phyloP scores from a whole-genome alignment of 2,888 invertebrate genomes.

The Dynastes grantii region DNA sequence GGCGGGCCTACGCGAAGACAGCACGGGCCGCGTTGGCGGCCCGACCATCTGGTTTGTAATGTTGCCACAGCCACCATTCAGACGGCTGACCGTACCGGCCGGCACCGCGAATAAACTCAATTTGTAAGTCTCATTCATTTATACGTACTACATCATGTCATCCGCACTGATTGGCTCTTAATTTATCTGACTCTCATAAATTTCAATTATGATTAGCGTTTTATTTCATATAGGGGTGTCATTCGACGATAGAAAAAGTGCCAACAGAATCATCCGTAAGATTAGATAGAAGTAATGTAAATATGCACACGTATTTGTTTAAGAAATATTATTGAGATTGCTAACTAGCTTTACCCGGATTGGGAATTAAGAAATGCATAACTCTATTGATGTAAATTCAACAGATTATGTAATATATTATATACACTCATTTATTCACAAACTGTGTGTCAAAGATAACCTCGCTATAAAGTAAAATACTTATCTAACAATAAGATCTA shows the following conservation, averaged over 20 bases:
- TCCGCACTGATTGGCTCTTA: slow-evolving; percentile 61
- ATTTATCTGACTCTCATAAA: slow-evolving; percentile 60
- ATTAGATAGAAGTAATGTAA: slow-evolving; percentile 23
- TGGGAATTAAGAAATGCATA: too few relatives aligned
- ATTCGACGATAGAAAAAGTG: slow-evolving; percentile 17
- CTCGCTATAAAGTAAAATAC: too few relatives aligned
- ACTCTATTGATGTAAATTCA: too few relatives aligned
- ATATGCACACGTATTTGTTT: background rate
- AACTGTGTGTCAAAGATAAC: too few relatives aligned
- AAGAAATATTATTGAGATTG: background rate
- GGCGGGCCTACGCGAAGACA: slow-evolving; percentile 55
- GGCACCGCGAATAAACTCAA: slow-evolving; percentile 62
- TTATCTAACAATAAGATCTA: too few relatives aligned
- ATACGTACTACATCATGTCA: slow-evolving; percentile 57
- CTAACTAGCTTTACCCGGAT: too few relatives aligned
- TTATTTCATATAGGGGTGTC: slow-evolving; percentile 51
- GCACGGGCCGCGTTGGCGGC: slow-evolving; percentile 59
- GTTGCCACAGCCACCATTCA: slow-evolving; percentile 56
- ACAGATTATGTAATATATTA: too few relatives aligned
- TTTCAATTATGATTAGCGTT: slow-evolving; percentile 59
- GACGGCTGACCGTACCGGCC: slow-evolving; percentile 53
- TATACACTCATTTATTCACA: too few relatives aligned
- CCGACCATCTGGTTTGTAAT: slow-evolving; percentile 59
- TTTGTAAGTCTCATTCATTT: slow-evolving; percentile 63
- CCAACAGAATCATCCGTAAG: slow-evolving; percentile 17